Conservation (phyloP, 2,888 invertebrate genomes). For the Prenolepis imparis region DNA sequence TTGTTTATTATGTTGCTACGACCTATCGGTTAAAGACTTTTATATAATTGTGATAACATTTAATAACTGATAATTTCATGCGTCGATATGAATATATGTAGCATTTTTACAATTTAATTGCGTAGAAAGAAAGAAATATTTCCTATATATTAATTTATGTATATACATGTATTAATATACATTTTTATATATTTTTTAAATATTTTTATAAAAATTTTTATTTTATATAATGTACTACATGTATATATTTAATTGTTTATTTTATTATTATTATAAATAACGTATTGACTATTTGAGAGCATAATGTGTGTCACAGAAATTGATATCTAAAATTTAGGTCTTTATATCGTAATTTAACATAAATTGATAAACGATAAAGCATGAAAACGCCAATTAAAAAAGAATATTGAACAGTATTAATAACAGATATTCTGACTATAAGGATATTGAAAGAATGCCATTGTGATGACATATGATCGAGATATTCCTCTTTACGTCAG, state of each 20-base stretch:
- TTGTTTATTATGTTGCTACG: not conserved
- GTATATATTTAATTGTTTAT: too few relatives aligned
- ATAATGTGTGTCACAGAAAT: too few relatives aligned
- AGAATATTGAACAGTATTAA: too few relatives aligned
- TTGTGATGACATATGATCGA: not conserved
- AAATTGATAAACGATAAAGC: not conserved
- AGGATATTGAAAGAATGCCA: too few relatives aligned
- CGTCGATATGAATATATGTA: not conserved
- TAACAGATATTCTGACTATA: too few relatives aligned
- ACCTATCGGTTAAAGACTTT: slow-evolving; percentile 19
- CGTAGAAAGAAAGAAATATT: not conserved
- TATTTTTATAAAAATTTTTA: not conserved
- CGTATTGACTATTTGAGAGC: too few relatives aligned
- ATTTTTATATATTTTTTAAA: not conserved
- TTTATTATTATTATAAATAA: too few relatives aligned
- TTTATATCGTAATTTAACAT: not conserved
- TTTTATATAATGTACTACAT: too few relatives aligned
- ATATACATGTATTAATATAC: not conserved
- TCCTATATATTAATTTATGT: not conserved
- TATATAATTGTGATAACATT: slow-evolving; percentile 14
- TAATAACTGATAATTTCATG: slow-evolving; percentile 15
- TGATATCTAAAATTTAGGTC: too few relatives aligned
- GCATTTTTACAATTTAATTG: not conserved
- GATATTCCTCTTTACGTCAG: not conserved
- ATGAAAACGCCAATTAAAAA: too few relatives aligned